Percentiles rank a stretch among this genome's conserved stretches.
Evolutionary conservation across 1,140 invertebrate species (phyloP).

Genomic region (Cotesia typhae): DNA sequence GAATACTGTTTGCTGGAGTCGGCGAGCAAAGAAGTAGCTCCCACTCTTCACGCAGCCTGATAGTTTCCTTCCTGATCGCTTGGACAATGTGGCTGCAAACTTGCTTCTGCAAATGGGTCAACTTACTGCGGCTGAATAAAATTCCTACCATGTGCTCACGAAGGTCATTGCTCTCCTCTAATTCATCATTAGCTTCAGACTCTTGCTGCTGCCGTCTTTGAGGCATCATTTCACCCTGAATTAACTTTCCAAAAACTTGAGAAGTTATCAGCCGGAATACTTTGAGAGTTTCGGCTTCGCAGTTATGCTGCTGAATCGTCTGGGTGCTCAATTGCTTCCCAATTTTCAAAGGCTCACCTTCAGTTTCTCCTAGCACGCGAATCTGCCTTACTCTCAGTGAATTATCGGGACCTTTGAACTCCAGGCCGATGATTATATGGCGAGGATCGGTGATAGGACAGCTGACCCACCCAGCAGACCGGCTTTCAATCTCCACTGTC

Average conservation of each 20-base stretch:
- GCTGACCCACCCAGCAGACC: slow-evolving; percentile 86
- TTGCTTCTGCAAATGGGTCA: slow-evolving; percentile 95
- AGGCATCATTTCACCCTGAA: slow-evolving; percentile 69
- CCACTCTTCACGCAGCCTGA: slow-evolving; percentile 88
- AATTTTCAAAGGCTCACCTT: slow-evolving; percentile 66
- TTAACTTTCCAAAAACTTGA: slow-evolving; percentile 91
- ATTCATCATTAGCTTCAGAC: slow-evolving; percentile 65
- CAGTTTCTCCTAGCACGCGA: slow-evolving; percentile 69
- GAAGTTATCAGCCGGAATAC: slow-evolving; percentile 91
- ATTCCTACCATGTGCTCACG: slow-evolving; percentile 97
- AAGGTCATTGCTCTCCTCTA: slow-evolving; percentile 83
- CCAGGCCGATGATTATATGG: slow-evolving; percentile 75
- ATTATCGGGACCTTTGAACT: slow-evolving; percentile 91
- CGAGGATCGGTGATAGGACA: slow-evolving; percentile 74
- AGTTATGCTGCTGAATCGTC: slow-evolving; percentile 84
- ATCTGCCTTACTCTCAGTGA: slow-evolving; percentile 89
- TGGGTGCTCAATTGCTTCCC: slow-evolving; percentile 66
- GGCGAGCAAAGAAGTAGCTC: slow-evolving; percentile 69
- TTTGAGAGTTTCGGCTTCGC: slow-evolving; percentile 90
- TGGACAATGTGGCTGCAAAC: slow-evolving; percentile 87
- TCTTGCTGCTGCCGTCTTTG: slow-evolving; percentile 48
- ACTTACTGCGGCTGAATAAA: slow-evolving; percentile 91
- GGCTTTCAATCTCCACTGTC: slow-evolving; percentile 83
- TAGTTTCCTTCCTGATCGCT: slow-evolving; percentile 89
- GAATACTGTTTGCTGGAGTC: slow-evolving; percentile 57